phyloP scores from a whole-genome alignment of 2,797 vertebrate genomes.

The Bradypus variegatus region DNA sequence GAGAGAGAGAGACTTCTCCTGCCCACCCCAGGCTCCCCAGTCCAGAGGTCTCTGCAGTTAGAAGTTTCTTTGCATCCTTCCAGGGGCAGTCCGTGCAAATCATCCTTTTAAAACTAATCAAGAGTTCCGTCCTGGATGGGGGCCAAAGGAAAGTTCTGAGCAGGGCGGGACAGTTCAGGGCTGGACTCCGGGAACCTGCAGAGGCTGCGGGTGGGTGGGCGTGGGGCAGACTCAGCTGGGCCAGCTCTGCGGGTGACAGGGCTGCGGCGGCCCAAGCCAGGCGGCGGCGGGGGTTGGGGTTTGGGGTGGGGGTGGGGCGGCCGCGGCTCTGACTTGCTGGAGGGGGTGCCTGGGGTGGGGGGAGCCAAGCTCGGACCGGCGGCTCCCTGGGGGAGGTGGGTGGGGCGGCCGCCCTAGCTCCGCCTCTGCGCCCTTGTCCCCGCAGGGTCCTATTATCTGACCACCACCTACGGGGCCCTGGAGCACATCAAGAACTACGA shows the following conservation, averaged over 20 bases:
- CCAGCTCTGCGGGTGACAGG: neutral
- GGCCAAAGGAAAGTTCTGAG: neutral
- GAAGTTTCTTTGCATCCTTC: neutral
- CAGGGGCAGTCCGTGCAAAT: neutral
- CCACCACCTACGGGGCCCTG: constrained; percentile 93
- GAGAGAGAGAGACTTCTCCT: neutral
- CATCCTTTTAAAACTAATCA: neutral
- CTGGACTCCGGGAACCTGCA: neutral
- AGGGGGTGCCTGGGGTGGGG: neutral
- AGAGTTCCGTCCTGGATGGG: neutral
- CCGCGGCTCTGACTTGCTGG: neutral
- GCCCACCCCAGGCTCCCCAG: neutral
- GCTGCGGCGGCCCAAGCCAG: too few relatives aligned
- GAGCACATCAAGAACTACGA: constrained; percentile 95
- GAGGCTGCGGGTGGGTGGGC: neutral
- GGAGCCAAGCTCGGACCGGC: too few relatives aligned
- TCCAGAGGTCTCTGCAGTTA: neutral
- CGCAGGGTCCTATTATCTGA: constrained; percentile 95
- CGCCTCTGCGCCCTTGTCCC: neutral
- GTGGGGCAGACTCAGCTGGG: rapidly evolving
- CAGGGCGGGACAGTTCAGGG: too few relatives aligned
- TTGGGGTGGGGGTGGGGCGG: neutral
- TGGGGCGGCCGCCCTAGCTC: neutral
- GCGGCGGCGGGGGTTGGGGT: neutral
- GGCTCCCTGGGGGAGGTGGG: too few relatives aligned